A percentile compares a stretch with the other conserved stretches of the same genome.
Conservation (phyloP, 1,140 invertebrate species). For the Pseudomyrmex gracilis region DNA sequence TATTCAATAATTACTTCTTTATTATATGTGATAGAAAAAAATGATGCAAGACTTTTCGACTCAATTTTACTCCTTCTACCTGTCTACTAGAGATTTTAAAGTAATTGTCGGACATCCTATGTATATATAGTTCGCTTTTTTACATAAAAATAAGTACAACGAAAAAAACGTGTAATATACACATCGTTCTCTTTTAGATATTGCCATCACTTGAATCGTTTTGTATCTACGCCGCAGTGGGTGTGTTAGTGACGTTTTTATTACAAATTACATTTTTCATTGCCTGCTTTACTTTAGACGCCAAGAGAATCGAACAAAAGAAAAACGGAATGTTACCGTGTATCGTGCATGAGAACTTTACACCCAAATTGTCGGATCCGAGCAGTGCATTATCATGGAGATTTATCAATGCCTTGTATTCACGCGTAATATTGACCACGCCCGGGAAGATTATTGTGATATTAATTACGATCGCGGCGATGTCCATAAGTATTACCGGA, state of each 20-base stretch:
- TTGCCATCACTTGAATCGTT: conserved; percentile 91
- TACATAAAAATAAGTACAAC: not conserved
- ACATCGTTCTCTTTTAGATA: conserved; percentile 85
- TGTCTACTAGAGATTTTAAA: no score
- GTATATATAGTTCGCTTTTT: not conserved
- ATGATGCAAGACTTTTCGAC: no score
- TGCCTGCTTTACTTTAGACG: conserved; percentile 91
- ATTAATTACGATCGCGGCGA: conserved; percentile 86
- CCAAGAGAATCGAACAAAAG: conserved; percentile 87
- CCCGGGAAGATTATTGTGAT: conserved; percentile 87
- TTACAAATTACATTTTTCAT: conserved; percentile 92
- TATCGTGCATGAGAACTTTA: conserved; percentile 87
- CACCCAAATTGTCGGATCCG: conserved; percentile 79
- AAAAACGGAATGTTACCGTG: conserved; percentile 90
- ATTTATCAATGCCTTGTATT: conserved; percentile 87
- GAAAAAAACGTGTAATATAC: not conserved
- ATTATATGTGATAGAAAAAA: no score
- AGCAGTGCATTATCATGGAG: conserved; percentile 84
- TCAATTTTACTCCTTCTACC: no score
- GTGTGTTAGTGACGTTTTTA: conserved; percentile 90
- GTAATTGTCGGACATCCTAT: not conserved
- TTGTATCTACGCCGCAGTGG: conserved; percentile 90
- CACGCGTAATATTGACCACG: conserved; percentile 87
- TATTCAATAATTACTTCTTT: no score
- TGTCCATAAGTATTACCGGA: conserved; percentile 88